A percentile compares a stretch with the other conserved stretches of the same genome.
Evolutionary conservation across 2,888 invertebrate genomes (phyloP).

Genomic region (Oxytorus armatus): DNA sequence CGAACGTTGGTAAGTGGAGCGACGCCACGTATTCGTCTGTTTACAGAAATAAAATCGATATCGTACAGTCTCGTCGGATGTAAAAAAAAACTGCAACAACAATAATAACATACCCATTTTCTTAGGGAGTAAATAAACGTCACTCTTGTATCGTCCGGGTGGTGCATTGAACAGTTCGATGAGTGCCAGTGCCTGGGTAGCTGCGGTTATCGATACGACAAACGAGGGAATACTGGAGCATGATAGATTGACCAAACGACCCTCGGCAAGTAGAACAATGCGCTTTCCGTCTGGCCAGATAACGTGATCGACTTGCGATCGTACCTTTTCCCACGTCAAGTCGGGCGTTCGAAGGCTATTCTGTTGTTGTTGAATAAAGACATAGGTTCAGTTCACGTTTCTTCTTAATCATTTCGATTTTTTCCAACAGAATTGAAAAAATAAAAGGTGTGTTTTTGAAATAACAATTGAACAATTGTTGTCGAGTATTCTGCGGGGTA

Average conservation of each 20-base stretch:
- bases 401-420: not conserved
- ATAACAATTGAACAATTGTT: no score
- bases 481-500: no score
- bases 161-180: conserved; percentile 99
- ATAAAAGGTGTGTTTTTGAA: no score
- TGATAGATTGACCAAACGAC: conserved; percentile 97
- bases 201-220: conserved; percentile 98
- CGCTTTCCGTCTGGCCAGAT: conserved; percentile 99
- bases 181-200: conserved; percentile 97
- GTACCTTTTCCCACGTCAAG: conserved; percentile 98
- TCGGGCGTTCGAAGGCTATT: conserved; percentile 97
- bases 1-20: conserved; percentile 97
- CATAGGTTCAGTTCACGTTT: not conserved
- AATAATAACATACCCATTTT: conserved; percentile 93
- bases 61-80: conserved; percentile 26
- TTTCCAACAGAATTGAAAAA: not conserved
- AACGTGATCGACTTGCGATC: conserved; percentile 99
- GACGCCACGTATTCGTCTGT: conserved; percentile 99
- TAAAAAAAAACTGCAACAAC: conserved; percentile 1
- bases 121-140: conserved; percentile 98
- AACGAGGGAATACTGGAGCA: conserved; percentile 99
- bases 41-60: conserved; percentile 59
- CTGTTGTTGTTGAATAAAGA: conserved; percentile 84
- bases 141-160: conserved; percentile 96
- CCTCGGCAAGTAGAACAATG: conserved; percentile 96